Conservation (phyloP, 2,113 vertebrate species). For the Gila orcuttii region DNA sequence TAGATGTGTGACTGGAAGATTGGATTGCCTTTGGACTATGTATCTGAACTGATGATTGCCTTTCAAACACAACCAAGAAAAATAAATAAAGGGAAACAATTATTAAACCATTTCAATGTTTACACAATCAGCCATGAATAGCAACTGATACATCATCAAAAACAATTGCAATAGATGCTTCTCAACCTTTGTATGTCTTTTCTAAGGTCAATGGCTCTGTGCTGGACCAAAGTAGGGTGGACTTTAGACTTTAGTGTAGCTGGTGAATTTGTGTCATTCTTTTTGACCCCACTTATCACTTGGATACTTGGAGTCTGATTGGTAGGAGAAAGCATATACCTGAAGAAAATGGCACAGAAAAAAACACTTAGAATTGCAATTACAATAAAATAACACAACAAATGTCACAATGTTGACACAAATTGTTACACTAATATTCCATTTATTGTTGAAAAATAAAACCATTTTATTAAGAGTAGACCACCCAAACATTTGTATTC, state of each 20-base stretch:
- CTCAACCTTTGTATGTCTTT: conserved; percentile 49
- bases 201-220: conserved; percentile 28
- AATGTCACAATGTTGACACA: neutral
- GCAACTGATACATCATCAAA: neutral
- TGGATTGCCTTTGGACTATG: neutral
- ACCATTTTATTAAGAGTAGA: neutral
- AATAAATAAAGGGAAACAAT: neutral
- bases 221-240: conserved; percentile 4
- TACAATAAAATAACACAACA: neutral
- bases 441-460: neutral
- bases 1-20: neutral
- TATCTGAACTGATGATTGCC: neutral
- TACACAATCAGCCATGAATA: neutral
- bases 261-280: conserved; percentile 25
- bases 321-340: conserved; percentile 51
- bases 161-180: neutral
- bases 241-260: conserved; percentile 31
- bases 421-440: neutral
- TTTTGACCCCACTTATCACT: conserved; percentile 29
- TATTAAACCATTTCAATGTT: neutral
- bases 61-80: neutral
- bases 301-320: conserved; percentile 1
- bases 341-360: conserved; percentile 35
- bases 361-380: neutral
- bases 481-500: no score